Conservation (phyloP, 2,113 vertebrate genomes). For the Thalassarche chlororhynchos region DNA sequence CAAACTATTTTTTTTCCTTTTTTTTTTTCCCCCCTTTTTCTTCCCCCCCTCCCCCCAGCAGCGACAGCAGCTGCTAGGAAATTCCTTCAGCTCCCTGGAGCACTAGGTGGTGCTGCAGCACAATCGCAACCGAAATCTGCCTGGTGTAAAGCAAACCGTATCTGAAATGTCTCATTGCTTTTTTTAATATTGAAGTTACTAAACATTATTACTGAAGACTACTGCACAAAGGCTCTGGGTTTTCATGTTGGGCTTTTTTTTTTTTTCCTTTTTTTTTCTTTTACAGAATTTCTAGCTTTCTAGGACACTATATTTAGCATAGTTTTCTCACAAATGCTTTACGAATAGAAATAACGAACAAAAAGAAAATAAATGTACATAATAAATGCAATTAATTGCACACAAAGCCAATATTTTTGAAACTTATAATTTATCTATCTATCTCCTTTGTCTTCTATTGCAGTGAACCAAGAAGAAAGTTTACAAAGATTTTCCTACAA, state of each 20-base stretch:
- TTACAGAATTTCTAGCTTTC: background rate
- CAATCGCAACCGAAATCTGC: background rate
- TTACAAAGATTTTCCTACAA: background rate
- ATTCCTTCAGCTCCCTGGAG: background rate
- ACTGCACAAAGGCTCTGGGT: background rate
- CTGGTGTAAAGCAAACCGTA: accelerated
- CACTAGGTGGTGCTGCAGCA: constrained; percentile 74
- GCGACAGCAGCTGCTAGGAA: background rate
- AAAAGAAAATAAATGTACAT: background rate
- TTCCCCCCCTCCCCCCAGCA: background rate
- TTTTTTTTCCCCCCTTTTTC: too few relatives aligned
- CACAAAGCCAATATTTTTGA: background rate
- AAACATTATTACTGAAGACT: background rate
- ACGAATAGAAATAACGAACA: background rate
- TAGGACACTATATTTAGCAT: background rate
- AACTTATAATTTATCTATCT: background rate
- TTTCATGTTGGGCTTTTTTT: background rate
- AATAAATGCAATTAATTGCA: background rate
- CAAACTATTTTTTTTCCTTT: background rate
- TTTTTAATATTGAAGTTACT: background rate
- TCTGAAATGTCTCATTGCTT: background rate
- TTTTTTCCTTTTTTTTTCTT: background rate
- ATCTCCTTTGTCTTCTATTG: background rate
- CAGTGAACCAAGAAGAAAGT: background rate
- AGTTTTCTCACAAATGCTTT: background rate